phyloP scores from a whole-genome alignment of 2,888 invertebrate species.

The Siphonodentalium dalli region DNA sequence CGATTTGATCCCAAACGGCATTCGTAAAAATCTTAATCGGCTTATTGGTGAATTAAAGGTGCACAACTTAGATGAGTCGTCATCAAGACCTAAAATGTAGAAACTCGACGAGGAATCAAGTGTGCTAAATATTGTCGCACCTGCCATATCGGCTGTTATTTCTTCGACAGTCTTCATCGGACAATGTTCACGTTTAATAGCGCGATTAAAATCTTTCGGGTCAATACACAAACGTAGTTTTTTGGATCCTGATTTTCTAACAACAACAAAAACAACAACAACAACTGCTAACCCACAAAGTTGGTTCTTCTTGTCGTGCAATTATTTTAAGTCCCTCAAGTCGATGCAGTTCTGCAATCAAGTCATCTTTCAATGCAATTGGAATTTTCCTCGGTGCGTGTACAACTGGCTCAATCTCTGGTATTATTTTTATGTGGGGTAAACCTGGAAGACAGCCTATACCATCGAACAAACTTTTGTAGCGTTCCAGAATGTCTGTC shows the following conservation, averaged over 20 bases:
- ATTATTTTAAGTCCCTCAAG: conserved; percentile 27
- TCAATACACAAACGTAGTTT: conserved; percentile 26
- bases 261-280: too few relatives aligned
- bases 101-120: conserved; percentile 25
- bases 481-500: conserved; percentile 5
- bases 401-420: conserved; percentile 23
- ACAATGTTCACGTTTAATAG: conserved; percentile 23
- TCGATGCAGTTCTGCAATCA: conserved; percentile 25
- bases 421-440: conserved; percentile 16
- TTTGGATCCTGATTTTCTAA: conserved; percentile 2
- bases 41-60: conserved; percentile 12
- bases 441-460: conserved; percentile 22
- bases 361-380: conserved; percentile 20
- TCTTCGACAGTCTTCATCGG: conserved; percentile 16
- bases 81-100: conserved; percentile 14
- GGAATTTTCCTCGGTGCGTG: conserved; percentile 29
- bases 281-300: conserved; percentile 32
- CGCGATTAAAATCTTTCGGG: conserved; percentile 33
- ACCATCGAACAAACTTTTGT: conserved; percentile 18
- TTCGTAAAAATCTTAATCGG: conserved; percentile 10
- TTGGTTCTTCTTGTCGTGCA: conserved; percentile 25
- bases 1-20: conserved; percentile 12
- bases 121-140: conserved; percentile 17
- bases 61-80: conserved; percentile 4
- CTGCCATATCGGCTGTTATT: conserved; percentile 9